phyloP scores from a whole-genome alignment of 2,888 invertebrate genomes.

The Eilema griseolum region DNA sequence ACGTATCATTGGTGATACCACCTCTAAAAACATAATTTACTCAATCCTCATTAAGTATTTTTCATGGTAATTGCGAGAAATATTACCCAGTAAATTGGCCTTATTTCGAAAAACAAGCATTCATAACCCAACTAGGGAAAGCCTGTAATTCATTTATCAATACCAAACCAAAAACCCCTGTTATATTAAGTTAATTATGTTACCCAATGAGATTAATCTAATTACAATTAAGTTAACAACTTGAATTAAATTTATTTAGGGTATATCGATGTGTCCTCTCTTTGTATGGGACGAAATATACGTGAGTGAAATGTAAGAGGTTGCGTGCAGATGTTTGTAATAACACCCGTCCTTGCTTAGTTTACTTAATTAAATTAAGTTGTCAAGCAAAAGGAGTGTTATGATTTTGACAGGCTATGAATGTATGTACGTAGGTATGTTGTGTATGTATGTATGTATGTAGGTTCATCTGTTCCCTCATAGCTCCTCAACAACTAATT shows the following conservation, averaged over 20 bases:
- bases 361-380: neutral
- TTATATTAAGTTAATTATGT: conserved; percentile 3
- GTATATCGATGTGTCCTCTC: neutral
- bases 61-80: neutral
- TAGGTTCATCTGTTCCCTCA: too few species aligned
- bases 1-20: too few species aligned
- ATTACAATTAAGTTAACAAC: conserved; percentile 4
- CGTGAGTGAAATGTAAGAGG: neutral
- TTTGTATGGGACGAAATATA: conserved; percentile 4
- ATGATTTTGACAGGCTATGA: too few species aligned
- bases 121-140: neutral
- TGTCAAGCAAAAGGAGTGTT: neutral
- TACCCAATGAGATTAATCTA: conserved; percentile 3
- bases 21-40: too few species aligned
- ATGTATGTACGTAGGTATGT: too few species aligned
- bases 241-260: neutral
- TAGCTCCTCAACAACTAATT: too few species aligned
- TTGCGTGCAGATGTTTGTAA: neutral
- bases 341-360: neutral
- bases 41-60: too few species aligned
- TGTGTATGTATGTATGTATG: too few species aligned
- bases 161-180: neutral
- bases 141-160: neutral
- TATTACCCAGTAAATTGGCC: neutral
- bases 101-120: neutral